phyloP scores from a whole-genome alignment of 2,113 vertebrate genomes.

The Pelmatolapia mariae region DNA sequence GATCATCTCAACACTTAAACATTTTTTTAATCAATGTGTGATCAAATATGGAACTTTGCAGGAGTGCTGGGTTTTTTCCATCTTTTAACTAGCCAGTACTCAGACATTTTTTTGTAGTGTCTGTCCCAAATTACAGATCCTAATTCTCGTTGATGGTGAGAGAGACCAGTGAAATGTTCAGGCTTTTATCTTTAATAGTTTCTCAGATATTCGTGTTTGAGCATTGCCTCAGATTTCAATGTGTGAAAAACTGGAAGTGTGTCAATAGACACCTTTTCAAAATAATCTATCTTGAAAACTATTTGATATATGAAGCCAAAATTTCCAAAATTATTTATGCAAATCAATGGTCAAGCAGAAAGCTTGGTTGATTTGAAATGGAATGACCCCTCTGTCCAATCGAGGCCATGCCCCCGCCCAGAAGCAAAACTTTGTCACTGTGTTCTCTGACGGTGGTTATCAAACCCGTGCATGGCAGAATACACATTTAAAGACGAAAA shows the following conservation, averaged over 20 bases:
- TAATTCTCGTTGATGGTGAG: neutral
- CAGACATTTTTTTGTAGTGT: neutral
- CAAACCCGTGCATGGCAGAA: neutral
- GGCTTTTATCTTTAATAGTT: neutral
- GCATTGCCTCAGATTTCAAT: neutral
- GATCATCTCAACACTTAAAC: neutral
- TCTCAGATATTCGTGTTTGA: neutral
- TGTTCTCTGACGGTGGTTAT: fast-evolving
- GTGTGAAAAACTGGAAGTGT: neutral
- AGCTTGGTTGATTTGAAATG: neutral
- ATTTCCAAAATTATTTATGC: neutral
- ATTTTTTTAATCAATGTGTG: neutral
- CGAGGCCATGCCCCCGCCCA: neutral
- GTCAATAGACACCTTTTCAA: neutral
- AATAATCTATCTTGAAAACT: neutral
- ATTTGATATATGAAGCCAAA: neutral
- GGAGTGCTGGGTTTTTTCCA: neutral
- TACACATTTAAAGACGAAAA: fast-evolving
- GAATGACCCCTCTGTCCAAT: neutral
- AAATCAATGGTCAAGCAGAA: neutral
- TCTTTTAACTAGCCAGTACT: neutral
- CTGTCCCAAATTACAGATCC: neutral
- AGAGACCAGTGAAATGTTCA: neutral
- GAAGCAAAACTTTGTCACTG: fast-evolving
- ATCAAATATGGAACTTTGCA: neutral